Evolutionary conservation across 2,797 vertebrate genomes (phyloP).

Genomic region (Eulemur coronatus): DNA sequence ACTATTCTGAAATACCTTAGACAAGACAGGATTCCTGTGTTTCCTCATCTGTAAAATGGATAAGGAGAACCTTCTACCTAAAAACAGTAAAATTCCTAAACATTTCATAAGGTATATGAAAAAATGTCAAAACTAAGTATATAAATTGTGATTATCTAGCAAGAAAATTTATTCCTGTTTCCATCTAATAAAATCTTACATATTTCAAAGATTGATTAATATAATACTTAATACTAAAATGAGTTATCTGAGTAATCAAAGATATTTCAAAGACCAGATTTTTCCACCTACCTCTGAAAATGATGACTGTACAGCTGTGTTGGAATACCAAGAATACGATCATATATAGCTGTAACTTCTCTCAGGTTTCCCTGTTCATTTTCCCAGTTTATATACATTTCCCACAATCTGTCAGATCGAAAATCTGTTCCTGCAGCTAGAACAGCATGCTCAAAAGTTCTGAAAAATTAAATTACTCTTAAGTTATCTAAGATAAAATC

Average conservation of each 20-base stretch:
- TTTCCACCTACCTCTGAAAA: slow-evolving; percentile 92
- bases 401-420: slow-evolving; percentile 97
- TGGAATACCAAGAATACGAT: slow-evolving; percentile 95
- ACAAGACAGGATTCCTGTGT: not conserved
- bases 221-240: not conserved
- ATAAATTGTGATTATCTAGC: not conserved
- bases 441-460: slow-evolving; percentile 96
- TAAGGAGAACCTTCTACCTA: not conserved
- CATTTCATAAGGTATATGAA: not conserved
- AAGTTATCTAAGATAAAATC: slow-evolving; percentile 45
- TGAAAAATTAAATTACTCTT: slow-evolving; percentile 80
- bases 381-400: slow-evolving; percentile 97
- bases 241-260: slow-evolving; percentile 22
- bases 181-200: not conserved
- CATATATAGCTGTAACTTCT: slow-evolving; percentile 95
- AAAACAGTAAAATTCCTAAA: slow-evolving; percentile 44
- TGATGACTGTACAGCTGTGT: slow-evolving; percentile 97
- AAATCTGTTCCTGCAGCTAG: slow-evolving; percentile 97
- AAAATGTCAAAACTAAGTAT: not conserved
- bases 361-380: slow-evolving; percentile 92
- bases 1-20: not conserved
- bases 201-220: slow-evolving; percentile 31
- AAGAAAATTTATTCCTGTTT: not conserved
- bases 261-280: not conserved
- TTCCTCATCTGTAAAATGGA: not conserved